Evolutionary conservation across 1,140 invertebrate genomes (phyloP).

Genomic region (Thaumatotibia leucotreta): DNA sequence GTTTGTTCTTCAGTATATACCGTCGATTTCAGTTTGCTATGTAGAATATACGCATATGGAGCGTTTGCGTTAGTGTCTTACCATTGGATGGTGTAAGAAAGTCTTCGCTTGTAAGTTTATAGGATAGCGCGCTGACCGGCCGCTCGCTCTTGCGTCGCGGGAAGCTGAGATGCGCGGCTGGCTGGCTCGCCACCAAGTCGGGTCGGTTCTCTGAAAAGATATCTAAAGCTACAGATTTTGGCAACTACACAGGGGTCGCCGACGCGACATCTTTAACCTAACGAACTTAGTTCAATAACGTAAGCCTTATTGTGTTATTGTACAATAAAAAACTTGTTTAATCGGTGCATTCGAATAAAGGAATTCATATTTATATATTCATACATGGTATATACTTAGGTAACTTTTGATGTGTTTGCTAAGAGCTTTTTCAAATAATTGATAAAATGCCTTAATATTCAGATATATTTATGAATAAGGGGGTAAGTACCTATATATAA

Average conservation of each 20-base stretch:
- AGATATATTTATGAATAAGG: too few relatives aligned
- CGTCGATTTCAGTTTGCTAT: too few relatives aligned
- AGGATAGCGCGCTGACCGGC: conserved; percentile 44
- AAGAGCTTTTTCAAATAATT: too few relatives aligned
- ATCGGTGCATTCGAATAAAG: not conserved
- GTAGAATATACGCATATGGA: too few relatives aligned
- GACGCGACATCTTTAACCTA: not conserved
- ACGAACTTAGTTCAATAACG: not conserved
- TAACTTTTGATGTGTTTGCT: too few relatives aligned
- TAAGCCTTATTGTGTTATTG: too few relatives aligned
- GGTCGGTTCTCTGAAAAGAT: conserved; percentile 48
- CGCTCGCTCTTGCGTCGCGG: conserved; percentile 28
- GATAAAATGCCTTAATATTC: too few relatives aligned
- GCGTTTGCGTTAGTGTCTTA: conserved; percentile 9
- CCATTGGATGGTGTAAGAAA: conserved; percentile 24
- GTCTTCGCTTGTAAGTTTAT: conserved; percentile 33
- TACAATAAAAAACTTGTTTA: not conserved
- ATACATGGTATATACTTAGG: too few relatives aligned
- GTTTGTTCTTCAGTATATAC: too few relatives aligned
- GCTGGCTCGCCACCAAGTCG: conserved; percentile 33
- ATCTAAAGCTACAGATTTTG: not conserved
- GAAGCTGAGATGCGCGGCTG: conserved; percentile 23
- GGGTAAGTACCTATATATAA: too few relatives aligned
- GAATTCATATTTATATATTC: too few relatives aligned
- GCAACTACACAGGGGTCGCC: not conserved